Base-by-base conservation (phyloP, 2,797 vertebrate genomes). In the Pipistrellus kuhlii region DNA sequence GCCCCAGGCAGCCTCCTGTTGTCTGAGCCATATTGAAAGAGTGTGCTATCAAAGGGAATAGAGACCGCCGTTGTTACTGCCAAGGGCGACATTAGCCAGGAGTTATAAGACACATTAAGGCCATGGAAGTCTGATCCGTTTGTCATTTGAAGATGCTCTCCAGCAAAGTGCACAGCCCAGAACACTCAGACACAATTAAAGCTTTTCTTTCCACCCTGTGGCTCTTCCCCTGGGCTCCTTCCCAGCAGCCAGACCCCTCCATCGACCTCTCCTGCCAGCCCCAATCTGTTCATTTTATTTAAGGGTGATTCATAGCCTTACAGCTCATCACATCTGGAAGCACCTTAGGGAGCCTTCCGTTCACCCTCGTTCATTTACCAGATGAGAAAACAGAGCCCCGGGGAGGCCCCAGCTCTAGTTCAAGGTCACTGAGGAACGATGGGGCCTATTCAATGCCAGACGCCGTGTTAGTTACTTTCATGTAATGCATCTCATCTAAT, bases 331-430 rank as follows among this genome's bases (percentile, higher is more conserved):
- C 7, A 71, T 55, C 81, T 71, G 59, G 46, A 83, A 87, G 75
- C 32, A 81, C 38, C 51, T 64, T 51, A 3, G 71, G 82, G 76
- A 94, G 76, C 20, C 27, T 35, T 30, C 59, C 51, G 68, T 88
- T 83, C 68, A 80, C 73, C 55, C 64, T 93, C 8, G 3, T 78
- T 93, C 66, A 15, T 88, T 91, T 83, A 91, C 35, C 44, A 89
- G 66, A 72, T 51, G 88, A 94, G 82, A 75, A 93, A 94, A 69
- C 53, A 46, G 80, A 85, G 20, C 88, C 21, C 13, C 6, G 6
- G 55, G 85, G 76, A 80, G 53, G n/a, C 46, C 30, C 13, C 10
- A 62, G 44, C 64, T 13, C 62, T 68, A 48, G 64, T 85, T 93
- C 53, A 77, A 94, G 82, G 80, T 76, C 46, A 18, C 10, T 3